Evolutionary conservation across 2,888 invertebrate genomes (phyloP).

Genomic region (Metopia argyrocephala): DNA sequence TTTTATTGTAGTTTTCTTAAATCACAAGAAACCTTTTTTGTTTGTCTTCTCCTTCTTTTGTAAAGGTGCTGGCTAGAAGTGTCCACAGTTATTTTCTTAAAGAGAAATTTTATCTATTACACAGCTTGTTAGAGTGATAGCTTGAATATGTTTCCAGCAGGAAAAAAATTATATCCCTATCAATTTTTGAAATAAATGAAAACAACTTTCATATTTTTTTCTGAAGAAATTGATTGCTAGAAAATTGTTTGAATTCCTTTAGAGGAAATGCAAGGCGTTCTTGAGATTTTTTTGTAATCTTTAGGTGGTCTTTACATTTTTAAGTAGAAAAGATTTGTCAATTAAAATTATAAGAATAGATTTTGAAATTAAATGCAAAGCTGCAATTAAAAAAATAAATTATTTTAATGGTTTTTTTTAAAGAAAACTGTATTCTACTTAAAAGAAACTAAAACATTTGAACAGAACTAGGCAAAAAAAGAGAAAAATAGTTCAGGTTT

Average conservation of each 20-base stretch:
- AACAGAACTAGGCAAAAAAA: too few relatives aligned
- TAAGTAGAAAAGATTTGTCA: too few relatives aligned
- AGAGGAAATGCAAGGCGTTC: neutral
- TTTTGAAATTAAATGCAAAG: too few relatives aligned
- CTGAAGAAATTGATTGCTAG: neutral
- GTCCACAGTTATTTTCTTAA: neutral
- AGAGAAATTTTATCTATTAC: neutral
- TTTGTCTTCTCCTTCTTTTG: neutral
- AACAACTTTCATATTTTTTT: neutral
- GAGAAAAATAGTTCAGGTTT: too few relatives aligned
- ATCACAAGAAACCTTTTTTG: conserved; percentile 25
- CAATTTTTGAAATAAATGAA: neutral
- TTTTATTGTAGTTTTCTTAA: conserved; percentile 25
- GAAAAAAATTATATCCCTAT: neutral
- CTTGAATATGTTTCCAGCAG: neutral
- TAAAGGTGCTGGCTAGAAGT: conserved; percentile 20
- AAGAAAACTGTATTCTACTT: too few relatives aligned
- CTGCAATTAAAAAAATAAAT: too few relatives aligned
- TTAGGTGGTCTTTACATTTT: too few relatives aligned
- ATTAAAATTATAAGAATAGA: too few relatives aligned
- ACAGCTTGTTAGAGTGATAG: neutral
- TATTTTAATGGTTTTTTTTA: too few relatives aligned
- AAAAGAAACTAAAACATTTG: too few relatives aligned
- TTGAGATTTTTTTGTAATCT: neutral
- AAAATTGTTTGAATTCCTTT: neutral